Evolutionary conservation across 1,140 invertebrate species (phyloP), one percentile per base, ranked within the genome.

Genomic region (Galleria mellonella): DNA sequence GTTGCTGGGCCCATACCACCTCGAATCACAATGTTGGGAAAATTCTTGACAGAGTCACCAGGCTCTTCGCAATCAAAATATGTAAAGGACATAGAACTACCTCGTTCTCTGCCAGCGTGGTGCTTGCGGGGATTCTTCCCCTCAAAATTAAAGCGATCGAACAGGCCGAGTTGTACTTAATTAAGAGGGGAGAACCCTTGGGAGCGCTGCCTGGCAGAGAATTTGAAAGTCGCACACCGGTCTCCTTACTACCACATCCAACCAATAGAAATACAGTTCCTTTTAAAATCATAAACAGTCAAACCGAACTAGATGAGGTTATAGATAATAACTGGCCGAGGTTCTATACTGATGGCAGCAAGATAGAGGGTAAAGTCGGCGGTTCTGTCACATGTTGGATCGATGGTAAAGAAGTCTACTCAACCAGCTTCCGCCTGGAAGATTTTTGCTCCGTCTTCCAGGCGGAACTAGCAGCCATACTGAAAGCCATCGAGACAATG

Each of bases 21-120:
- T 11, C 29, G 9, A 56, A 53, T 37, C 3, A 43, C 6, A 28
- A 39, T 0, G 31, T 37, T 0, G 9, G 10, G 2, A 52, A 55
- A 30, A 28, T 39, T 6, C 41, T 52, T 0, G 30, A 29, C 10
- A 10, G 35, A 3, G 43, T 52, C 4, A 49, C 53, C 32, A 31
- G 51, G 14, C 44, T 47, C n/a, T 48, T 63, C 23, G 56, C 56
- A 0, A 44, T 48, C 23, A 57, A 60, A 39, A 23, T 64, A 1
- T 47, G 45, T 13, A 50, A 41, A 32, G 38, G 47, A 0, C 51
- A 62, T 14, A 33, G 47, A 0, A 66, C 51, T 3, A 53, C 54
- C 17, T 56, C 55, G 14, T 32, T 59, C 8, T 42, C 53, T 36
- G 46, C 55, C 0, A 53, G 47, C 1, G 33, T 62, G 6, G 27